These are phyloP conservation scores for Drosophila eugracilis DNA, from an alignment of 1,140 invertebrate species.

Conservation along the genomic window DNA sequence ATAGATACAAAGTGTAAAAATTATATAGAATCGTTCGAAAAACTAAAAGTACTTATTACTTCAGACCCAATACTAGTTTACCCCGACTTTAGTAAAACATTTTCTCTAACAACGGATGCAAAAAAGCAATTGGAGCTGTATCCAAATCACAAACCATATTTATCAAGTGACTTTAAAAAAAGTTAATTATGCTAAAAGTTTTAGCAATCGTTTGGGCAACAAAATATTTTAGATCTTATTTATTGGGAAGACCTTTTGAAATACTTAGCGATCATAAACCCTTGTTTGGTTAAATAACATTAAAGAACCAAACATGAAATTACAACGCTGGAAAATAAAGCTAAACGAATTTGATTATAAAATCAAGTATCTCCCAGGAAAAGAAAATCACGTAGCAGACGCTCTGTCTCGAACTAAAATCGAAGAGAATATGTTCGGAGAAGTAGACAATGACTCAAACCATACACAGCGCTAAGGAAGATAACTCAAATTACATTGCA, in stretches of 20 bases:
- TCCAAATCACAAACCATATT: neutral
- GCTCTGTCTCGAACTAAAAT: too few species aligned
- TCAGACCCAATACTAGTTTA: neutral
- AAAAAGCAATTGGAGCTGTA: neutral
- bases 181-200: neutral
- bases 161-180: neutral
- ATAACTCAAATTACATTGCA: neutral
- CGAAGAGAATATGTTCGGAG: neutral
- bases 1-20: neutral
- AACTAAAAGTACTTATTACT: neutral
- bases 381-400: too few species aligned
- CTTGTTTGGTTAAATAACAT: neutral
- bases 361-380: neutral
- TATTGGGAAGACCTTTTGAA: too few species aligned
- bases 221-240: too few species aligned
- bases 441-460: neutral
- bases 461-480: neutral
- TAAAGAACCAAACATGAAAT: neutral
- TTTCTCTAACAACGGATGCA: neutral
- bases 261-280: neutral
- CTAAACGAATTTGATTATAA: neutral
- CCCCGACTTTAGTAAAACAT: neutral
- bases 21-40: neutral
- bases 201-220: neutral
- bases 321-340: neutral